Evolutionary conservation across 2,113 vertebrate species (phyloP), one percentile per base, ranked within the genome.

Genomic region (Lagopus leucura): DNA sequence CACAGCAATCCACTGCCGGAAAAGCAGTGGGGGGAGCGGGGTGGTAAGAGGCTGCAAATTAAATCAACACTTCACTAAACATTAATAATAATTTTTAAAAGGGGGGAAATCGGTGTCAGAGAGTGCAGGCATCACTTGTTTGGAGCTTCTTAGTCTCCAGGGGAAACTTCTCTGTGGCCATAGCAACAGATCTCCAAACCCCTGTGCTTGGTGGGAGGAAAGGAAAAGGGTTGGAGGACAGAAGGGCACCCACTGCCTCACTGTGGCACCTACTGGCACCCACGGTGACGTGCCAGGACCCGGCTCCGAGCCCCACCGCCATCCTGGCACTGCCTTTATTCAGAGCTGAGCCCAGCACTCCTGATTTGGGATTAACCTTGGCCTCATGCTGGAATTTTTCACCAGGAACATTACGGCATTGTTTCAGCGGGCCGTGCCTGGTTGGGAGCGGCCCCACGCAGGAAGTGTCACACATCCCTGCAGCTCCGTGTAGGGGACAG

Each of bases 161-260:
- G 92, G 95, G 64, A 94, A 97, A 72, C 92, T 94, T 96, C 95
- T 77, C 30, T 82, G 97, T 97, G 96, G 32, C 96, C 96, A 96
- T 96, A 96, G 96, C 95, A 97, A 96, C 95, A 54, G 71, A 86
- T 43, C 4, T 1, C 90, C 91, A 90, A 96, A 70, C 92, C 95
- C 79, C 69, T 20, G 84, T 82, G 52, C 38, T 3, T 86, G 94
- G 90, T 1, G 60, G 80, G 50, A 90, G 30, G 60, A 50, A 48
- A 77, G 38, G 61, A 81, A 91, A 66, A 85, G 55, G 58, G 89
- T 76, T 12, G 1, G 14, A 50, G 67, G 66, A n/a, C 32, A 64
- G 78, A 18, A 48, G 27, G 73, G 69, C 30, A 75, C 70, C 75
- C 40, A 64, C 5, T 78, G 64, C 87, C 61, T 27, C 1, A 2